Conservation (phyloP, 2,888 invertebrate genomes). For the Amphiduros pacificus region DNA sequence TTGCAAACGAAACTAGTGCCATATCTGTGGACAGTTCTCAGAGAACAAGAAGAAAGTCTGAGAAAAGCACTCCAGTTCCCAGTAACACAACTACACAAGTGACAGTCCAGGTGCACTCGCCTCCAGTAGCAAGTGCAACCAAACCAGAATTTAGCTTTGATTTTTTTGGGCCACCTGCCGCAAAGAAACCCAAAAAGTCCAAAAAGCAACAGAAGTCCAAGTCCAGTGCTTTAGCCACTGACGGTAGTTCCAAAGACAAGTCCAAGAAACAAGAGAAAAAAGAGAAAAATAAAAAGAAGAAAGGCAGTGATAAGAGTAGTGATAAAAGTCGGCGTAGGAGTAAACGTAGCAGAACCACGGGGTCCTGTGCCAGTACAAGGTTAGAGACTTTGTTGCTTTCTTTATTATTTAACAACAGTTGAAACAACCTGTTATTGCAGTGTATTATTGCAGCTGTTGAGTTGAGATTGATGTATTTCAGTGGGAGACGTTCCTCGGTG, state of each 20-base stretch:
- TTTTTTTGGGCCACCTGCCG: too few species aligned
- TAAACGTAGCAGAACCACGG: conserved; percentile 61
- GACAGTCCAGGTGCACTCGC: too few species aligned
- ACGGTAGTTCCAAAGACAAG: not conserved
- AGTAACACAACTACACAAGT: too few species aligned
- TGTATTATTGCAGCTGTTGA: not conserved
- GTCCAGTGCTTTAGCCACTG: not conserved
- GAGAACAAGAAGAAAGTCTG: not conserved
- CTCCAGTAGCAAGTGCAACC: too few species aligned
- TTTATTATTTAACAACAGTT: not conserved
- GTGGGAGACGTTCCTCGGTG: conserved; percentile 25
- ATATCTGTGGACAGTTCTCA: too few species aligned
- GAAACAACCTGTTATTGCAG: not conserved
- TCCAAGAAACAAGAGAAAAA: not conserved
- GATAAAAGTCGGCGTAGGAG: conserved; percentile 8
- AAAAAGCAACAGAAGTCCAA: not conserved
- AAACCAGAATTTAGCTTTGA: too few species aligned
- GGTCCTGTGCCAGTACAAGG: conserved; percentile 70
- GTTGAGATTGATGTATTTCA: too few species aligned
- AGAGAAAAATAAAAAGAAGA: not conserved
- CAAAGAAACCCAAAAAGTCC: conserved; percentile 1
- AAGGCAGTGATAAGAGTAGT: not conserved
- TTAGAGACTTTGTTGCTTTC: conserved; percentile 41
- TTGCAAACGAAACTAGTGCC: too few species aligned
- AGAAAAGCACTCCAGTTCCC: too few species aligned